Percentiles rank a stretch among this genome's conserved stretches.
Evolutionary conservation across 1,140 invertebrate species (phyloP).

Genomic region (Drosophila albomicans): DNA sequence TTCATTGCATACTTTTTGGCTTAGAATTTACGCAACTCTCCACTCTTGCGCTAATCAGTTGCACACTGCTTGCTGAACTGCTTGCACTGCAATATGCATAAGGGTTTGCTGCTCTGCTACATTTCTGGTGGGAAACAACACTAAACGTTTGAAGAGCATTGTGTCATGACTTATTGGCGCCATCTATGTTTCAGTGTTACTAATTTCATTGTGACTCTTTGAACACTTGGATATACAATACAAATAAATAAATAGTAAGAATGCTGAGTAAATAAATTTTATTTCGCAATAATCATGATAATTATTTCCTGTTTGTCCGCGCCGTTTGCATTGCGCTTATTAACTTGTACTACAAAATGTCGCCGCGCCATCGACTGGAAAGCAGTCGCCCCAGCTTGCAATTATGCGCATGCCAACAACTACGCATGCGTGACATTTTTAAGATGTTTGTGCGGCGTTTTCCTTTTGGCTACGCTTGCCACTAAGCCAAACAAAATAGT

Average conservation of each 20-base stretch:
- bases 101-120: not conserved
- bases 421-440: constrained; percentile 78
- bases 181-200: constrained; percentile 15
- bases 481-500: constrained; percentile 58
- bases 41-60: not conserved
- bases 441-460: constrained; percentile 59
- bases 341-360: constrained; percentile 27
- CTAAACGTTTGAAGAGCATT: not conserved
- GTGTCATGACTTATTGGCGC: not conserved
- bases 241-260: not conserved
- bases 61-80: constrained; percentile 1
- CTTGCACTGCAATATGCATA: not conserved
- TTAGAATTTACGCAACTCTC: too few relatives aligned
- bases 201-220: not conserved
- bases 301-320: constrained; percentile 26
- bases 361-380: not conserved
- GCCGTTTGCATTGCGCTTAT: constrained; percentile 21
- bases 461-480: constrained; percentile 27
- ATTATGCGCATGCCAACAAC: constrained; percentile 63
- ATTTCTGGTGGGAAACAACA: not conserved
- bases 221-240: not conserved
- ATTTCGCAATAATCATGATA: not conserved
- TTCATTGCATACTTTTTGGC: too few relatives aligned
- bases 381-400: constrained; percentile 26
- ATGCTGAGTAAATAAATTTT: constrained; percentile 3